Base-by-base conservation (phyloP, 2,113 vertebrate species). In the Hippocampus zosterae region DNA sequence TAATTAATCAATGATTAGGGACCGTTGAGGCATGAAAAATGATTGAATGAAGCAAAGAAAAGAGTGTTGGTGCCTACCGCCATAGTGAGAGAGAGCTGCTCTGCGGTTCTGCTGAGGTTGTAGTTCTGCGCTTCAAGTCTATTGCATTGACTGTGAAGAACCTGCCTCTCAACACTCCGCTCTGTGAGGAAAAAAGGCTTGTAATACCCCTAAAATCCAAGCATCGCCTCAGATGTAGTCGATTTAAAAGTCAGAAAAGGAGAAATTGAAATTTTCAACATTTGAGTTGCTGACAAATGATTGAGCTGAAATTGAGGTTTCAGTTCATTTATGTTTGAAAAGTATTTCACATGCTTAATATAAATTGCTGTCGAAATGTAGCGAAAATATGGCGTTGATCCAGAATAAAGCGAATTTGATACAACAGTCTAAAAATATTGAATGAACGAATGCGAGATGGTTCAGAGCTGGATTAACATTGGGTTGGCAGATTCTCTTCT, bases 41-140 rank as follows among this genome's bases (percentile, higher is more conserved):
- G 62, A 9, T 8, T 10, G 21, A 27, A 15, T 23, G 33, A 23
- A 21, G 40, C 62, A 13, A 23, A 48, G 19, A 48, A 46, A 46
- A 16, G 23, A 3, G 4, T 15, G 37, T 52, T 10, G 56, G 41
- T 0, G 81, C 96, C 94, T 81, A 99, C 97, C 90, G 94, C 95
- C 96, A 99, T 94, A 77, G 92, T 96, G 87, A 95, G 93, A 3
- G 96, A 96, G 41, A 98, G 94, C 91, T 96, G 96, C 83, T 98
- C 95, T 0, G 96, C 95, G 0, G 95, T 94, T 86, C 95, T 91
- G 65, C 93, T 97, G 86, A 99, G 94, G 80, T 92, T 96, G 85
- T 95, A 95, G 87, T 97, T 95, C 86, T 96, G 95, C 7, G 94
- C 94, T 90, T 99, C 97, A 77, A 98, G 93, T 85, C 94, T 89